Evolutionary conservation across 2,113 vertebrate species (phyloP), one percentile per base, ranked within the genome.

Genomic region (Acanthisitta chloris): DNA sequence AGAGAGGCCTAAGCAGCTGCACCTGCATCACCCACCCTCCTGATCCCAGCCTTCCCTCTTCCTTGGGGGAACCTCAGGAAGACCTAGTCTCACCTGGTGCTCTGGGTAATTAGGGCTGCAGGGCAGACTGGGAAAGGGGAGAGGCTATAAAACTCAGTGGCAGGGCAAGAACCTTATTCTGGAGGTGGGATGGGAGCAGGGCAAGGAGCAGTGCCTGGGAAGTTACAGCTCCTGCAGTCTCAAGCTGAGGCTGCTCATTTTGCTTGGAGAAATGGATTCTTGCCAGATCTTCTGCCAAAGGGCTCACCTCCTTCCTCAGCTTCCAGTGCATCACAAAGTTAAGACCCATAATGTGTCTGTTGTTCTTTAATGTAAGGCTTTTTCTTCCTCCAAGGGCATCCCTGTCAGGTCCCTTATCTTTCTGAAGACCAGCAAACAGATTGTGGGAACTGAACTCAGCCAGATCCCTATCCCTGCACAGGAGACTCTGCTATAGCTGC

Each of bases 401-500:
- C n/a, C 42, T 88, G 33, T 28, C 21, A 19, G 49, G 66, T 52
- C 24, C 12, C 17, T 57, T 10, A 18, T 21, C 73, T 48, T 31
- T 48, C 48, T 38, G 6, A 31, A 67, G 40, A 81, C 6, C 66
- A 71, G 49, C 12, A 59, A 36, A 29, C 42, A 38, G 49, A 4
- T 26, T 13, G 26, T 23, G 62, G 43, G 73, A 70, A 17, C 17
- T 25, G 40, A 61, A 43, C 3, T 34, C 9, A 88, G 48, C 78
- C 92, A 87, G 90, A 64, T 94, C 92, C 90, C 86, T 29, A 62
- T 25, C 61, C 46, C 73, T 33, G 40, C 28, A 51, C 61, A 90
- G 42, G 29, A 96, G 79, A 17, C 64, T 94, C 74, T 93, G 91
- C 80, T 69, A 28, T 21, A 94, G 82, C 78, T 93, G 85, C 61